Base-by-base conservation (phyloP, 2,113 vertebrate species). In the Turdus rufiventris region DNA sequence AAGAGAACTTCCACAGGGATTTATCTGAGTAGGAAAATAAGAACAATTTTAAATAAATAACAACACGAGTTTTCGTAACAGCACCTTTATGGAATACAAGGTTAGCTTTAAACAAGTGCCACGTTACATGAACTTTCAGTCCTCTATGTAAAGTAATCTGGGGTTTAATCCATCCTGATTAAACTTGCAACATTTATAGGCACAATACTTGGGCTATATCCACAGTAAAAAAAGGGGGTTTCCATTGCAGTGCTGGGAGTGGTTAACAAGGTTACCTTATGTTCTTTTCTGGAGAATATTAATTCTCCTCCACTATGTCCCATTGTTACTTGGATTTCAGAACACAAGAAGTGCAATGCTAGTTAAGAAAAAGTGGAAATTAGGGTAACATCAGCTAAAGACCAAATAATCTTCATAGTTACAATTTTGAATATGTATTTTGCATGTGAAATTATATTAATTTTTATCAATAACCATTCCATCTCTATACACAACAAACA, bases 51-150 rank as follows among this genome's bases (percentile, higher is more conserved):
- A 68, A 81, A 87, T 79, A 93, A 92, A 42, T 48, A 65, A 73
- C 1, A 0, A 50, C 71, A 79, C 34, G 0, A 68, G 58, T 50
- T 75, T 88, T 76, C 1, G 0, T 60, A 96, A 89, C 66, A 95
- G 92, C 93, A 92, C 91, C 72, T 96, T 94, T 95, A 95, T 91
- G 86, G 84, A 86, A 89, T 60, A 91, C 63, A 56, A 63, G 54
- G 72, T 77, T 63, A 90, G 77, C 85, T 88, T 80, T 34, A 81
- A 70, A 89, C 83, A 89, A 90, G 72, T 80, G 91, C 70, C 92
- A 88, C 63, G 57, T 83, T 90, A 94, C 90, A 91, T 34, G 40
- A 93, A 75, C 29, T 96, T 94, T 90, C 83, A 95, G 94, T 90
- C 89, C 53, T 88, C 74, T 81, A 29, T 14, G 76, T 75, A 80